Base-by-base conservation (phyloP, 2,888 invertebrate genomes). In the Xiphydria camelus region DNA sequence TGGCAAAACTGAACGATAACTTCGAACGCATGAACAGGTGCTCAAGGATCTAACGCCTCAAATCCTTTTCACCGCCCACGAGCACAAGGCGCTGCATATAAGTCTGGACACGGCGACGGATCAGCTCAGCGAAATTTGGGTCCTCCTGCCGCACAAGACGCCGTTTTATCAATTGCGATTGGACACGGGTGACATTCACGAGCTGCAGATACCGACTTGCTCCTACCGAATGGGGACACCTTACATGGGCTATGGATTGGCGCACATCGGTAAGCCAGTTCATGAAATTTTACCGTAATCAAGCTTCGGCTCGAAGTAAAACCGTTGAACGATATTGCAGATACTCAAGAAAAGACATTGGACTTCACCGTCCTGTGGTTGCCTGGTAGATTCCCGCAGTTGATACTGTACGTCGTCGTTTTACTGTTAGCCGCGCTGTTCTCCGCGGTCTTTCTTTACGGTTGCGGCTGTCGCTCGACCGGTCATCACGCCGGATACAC, bases 181-280 rank as follows among this genome's bases (percentile, higher is more conserved):
- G 45, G 77, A 78, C 26, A 65, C 73, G 50, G 76, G 74, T 25
- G 77, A 78, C 55, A 73, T 79, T 62, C 78, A 79, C 61, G 96
- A 97, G 79, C 83, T 97, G 36, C 84, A 88, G 74, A 89, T 94
- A 55, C 97, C 97, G 2, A 95, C 97, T 0, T 94, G 93, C 69
- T 95, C 94, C 1, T 98, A 98, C 73, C 83, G 98, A 62, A 98
- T 98, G 97, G 97, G 97, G 1, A 91, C 89, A 14, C 71, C 76
- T 2, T 79, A 87, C 55, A 91, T 94, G 75, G 97, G 95, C 2
- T 94, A 88, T 75, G 94, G 94, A 22, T 86, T 86, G 53, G 89
- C 89, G 5, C 78, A 91, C 41, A 76, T 94, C 57, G 88, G 94
- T 89, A 78, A 76, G 63, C 36, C 23, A 42, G 12, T 20, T 39